These are phyloP conservation scores for Dinocampus coccinellae DNA, from an alignment of 2,888 invertebrate genomes.

Conservation along the genomic window DNA sequence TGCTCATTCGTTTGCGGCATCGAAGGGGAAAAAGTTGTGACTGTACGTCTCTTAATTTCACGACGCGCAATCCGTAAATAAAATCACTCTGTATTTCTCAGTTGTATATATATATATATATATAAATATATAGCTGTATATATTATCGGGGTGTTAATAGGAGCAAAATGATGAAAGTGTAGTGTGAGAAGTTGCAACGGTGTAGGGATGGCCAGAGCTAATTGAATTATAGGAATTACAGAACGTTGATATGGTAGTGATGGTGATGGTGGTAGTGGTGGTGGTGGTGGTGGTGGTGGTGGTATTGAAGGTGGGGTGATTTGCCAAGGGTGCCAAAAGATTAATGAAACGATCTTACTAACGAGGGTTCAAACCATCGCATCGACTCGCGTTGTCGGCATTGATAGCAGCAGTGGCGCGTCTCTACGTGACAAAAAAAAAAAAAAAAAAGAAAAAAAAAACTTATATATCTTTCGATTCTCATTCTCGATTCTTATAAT, in stretches of 20 bases:
- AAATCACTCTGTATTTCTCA: slow-evolving; percentile 43
- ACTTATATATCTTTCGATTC: not conserved
- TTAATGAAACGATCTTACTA: slow-evolving; percentile 62
- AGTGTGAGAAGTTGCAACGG: slow-evolving; percentile 30
- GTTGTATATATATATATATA: not conserved
- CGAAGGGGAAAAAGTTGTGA: slow-evolving; percentile 13
- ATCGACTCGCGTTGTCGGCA: not conserved
- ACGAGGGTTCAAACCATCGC: slow-evolving; percentile 49
- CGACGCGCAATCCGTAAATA: slow-evolving; percentile 59
- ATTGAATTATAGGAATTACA: slow-evolving; percentile 67
- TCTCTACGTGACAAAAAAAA: slow-evolving; percentile 24
- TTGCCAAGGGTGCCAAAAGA: slow-evolving; percentile 60
- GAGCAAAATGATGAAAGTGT: not conserved
- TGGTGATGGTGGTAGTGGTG: not conserved
- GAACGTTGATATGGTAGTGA: slow-evolving; percentile 43
- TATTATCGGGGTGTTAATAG: not conserved
- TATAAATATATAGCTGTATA: not conserved
- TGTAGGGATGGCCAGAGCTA: slow-evolving; percentile 48
- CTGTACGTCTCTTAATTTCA: slow-evolving; percentile 58
- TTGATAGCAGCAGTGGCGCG: slow-evolving; percentile 45
- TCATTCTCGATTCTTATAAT: slow-evolving; percentile 7
- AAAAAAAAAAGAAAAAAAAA: too few species aligned
- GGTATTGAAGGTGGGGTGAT: slow-evolving; percentile 47
- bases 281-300: not conserved
- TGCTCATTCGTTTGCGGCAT: slow-evolving; percentile 6